Percentiles rank a stretch among this genome's conserved stretches.
Conservation (phyloP, 2,113 vertebrate species). For the Psammodynastes pulverulentus region DNA sequence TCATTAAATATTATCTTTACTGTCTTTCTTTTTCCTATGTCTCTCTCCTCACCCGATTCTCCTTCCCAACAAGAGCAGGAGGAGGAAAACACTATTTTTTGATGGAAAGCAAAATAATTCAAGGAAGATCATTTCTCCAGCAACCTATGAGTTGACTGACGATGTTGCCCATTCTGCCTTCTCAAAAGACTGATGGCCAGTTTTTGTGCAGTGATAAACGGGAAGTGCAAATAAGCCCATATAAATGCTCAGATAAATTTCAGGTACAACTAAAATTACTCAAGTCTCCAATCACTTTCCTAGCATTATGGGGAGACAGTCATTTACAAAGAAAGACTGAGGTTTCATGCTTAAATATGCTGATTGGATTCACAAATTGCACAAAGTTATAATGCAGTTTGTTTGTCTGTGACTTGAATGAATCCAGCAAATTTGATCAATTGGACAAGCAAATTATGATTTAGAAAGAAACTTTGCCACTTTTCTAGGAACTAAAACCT, state of each 20-base stretch:
- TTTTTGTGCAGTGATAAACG: background rate
- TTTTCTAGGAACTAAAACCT: background rate
- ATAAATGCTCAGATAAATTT: background rate
- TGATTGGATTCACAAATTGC: background rate
- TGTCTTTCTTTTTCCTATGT: background rate
- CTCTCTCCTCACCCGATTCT: background rate
- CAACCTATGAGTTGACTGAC: background rate
- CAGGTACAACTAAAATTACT: background rate
- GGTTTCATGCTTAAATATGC: background rate
- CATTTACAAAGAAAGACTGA: background rate
- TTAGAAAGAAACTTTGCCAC: background rate
- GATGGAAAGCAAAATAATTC: background rate
- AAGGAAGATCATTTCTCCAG: background rate
- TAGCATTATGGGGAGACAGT: background rate
- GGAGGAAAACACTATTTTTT: background rate
- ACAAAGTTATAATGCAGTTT: background rate
- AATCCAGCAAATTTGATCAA: background rate
- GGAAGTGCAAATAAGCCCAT: background rate
- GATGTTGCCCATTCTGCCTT: background rate
- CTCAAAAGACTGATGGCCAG: background rate
- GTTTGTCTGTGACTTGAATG: background rate
- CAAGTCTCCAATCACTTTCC: background rate
- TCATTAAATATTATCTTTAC: background rate
- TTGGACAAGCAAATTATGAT: background rate
- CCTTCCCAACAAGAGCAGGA: background rate